These are phyloP conservation scores for Euschistus heros DNA, from an alignment of 1,140 invertebrate species.

Conservation along the genomic window DNA sequence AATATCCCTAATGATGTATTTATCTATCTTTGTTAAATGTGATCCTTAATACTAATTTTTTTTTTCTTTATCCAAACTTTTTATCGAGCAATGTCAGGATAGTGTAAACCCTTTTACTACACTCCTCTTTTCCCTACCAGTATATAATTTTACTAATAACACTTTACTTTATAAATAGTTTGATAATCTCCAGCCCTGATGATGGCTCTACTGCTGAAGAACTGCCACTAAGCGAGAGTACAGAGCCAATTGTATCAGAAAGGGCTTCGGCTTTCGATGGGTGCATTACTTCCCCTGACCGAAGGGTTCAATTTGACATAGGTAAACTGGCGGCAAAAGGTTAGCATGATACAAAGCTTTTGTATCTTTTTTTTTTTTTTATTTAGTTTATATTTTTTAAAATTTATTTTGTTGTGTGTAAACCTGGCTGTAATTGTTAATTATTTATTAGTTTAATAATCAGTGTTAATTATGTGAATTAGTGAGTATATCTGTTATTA, in stretches of 20 bases:
- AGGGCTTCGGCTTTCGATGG: constrained; percentile 19
- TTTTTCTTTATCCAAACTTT: too few relatives aligned
- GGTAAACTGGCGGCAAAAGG: constrained; percentile 21
- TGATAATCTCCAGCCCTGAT: not conserved
- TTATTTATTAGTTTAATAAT: not conserved
- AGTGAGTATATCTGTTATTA: too few relatives aligned
- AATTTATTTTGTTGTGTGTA: not conserved
- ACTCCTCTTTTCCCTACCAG: too few relatives aligned
- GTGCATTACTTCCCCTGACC: constrained; percentile 31
- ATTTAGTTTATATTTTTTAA: not conserved
- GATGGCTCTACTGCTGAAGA: constrained; percentile 13
- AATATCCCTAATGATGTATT: too few relatives aligned
- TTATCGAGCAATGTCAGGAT: too few relatives aligned
- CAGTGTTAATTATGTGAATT: too few relatives aligned
- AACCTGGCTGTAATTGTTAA: not conserved
- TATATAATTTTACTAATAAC: too few relatives aligned
- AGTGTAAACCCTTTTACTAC: too few relatives aligned
- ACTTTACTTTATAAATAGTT: not conserved
- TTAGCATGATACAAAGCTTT: constrained; percentile 8
- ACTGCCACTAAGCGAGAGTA: constrained; percentile 2
- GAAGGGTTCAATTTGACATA: constrained; percentile 35
- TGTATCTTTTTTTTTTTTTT: constrained; percentile 5
- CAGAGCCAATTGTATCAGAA: constrained; percentile 16
- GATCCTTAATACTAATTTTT: not conserved
- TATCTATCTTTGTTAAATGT: too few relatives aligned